Conservation (phyloP, 2,113 vertebrate genomes). For the Apistogramma diplotaenia region DNA sequence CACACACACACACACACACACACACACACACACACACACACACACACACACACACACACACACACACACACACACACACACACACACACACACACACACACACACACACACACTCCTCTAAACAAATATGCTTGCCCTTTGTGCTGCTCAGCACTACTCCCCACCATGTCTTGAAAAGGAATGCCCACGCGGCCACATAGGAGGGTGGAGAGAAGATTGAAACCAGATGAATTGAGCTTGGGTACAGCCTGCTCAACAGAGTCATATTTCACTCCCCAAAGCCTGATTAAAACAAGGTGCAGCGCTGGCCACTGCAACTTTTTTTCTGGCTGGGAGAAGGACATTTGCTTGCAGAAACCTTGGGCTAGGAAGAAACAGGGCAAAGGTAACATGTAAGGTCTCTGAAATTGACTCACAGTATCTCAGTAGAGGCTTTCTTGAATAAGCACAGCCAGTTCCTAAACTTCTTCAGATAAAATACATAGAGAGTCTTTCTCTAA, state of each 20-base stretch:
- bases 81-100: neutral
- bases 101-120: constrained; percentile 25
- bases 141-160: constrained; percentile 32
- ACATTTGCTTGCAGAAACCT: constrained; percentile 48
- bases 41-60: constrained; percentile 4
- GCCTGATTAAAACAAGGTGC: constrained; percentile 76
- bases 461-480: neutral
- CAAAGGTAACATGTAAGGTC: constrained; percentile 39
- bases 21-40: neutral
- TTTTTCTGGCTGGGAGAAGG: constrained; percentile 40
- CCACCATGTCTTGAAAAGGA: constrained; percentile 62
- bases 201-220: constrained; percentile 76
- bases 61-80: constrained; percentile 13
- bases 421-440: constrained; percentile 4
- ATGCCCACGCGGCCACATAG: constrained; percentile 72
- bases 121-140: constrained; percentile 64
- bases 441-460: neutral
- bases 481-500: neutral
- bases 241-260: constrained; percentile 56
- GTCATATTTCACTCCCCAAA: constrained; percentile 76
- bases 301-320: constrained; percentile 53
- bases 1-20: constrained; percentile 9
- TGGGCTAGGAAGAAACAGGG: constrained; percentile 21
- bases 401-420: constrained; percentile 18
- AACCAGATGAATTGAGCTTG: constrained; percentile 78